phyloP scores from a whole-genome alignment of 2,888 invertebrate genomes.

The Coenonympha glycerion region DNA sequence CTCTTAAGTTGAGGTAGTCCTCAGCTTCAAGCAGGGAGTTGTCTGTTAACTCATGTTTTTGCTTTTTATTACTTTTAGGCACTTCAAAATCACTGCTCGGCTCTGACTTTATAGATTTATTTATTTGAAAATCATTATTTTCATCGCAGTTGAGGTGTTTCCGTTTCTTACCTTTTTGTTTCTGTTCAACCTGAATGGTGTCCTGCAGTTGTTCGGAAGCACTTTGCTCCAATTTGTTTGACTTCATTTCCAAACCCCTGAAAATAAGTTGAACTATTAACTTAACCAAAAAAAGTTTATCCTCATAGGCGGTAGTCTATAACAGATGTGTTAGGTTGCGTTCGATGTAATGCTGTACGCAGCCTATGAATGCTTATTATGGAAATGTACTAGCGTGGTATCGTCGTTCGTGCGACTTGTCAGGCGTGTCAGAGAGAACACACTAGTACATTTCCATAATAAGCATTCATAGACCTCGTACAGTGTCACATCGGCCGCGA shows the following conservation, averaged over 20 bases:
- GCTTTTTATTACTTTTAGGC: constrained; percentile 33
- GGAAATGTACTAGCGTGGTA: no score
- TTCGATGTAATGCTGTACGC: no score
- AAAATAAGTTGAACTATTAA: neutral
- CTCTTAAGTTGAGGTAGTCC: constrained; percentile 39
- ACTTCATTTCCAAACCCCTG: neutral
- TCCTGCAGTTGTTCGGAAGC: constrained; percentile 3
- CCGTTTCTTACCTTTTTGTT: constrained; percentile 28
- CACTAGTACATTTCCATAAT: no score
- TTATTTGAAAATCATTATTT: constrained; percentile 9
- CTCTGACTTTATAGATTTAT: constrained; percentile 40
- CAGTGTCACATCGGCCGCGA: no score
- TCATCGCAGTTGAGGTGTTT: constrained; percentile 21
- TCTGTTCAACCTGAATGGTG: neutral
- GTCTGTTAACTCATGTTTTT: constrained; percentile 18
- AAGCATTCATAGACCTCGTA: no score
- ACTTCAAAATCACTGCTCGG: constrained; percentile 43
- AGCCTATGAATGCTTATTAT: no score
- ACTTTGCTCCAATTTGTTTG: neutral
- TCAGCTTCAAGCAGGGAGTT: constrained; percentile 33
- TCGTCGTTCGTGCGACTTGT: no score
- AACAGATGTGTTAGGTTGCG: no score
- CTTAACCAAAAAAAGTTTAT: neutral
- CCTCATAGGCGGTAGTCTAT: no score
- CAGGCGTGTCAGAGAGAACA: no score